These are phyloP conservation scores for Scytalopus superciliaris DNA, from an alignment of 2,113 vertebrate genomes.

Conservation along the genomic window DNA sequence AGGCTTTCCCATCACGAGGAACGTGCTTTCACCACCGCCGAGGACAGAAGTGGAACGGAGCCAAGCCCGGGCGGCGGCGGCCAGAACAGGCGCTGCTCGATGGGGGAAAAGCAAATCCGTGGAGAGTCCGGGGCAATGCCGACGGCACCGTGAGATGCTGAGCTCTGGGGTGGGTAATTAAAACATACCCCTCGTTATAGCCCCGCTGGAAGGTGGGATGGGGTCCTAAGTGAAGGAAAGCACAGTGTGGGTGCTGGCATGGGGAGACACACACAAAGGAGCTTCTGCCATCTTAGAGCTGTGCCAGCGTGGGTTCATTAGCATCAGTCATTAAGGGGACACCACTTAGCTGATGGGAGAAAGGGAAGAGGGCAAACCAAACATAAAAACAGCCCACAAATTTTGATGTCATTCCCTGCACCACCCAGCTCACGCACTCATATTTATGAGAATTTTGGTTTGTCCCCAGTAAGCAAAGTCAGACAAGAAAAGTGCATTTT, in stretches of 20 bases:
- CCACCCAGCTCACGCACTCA: background rate
- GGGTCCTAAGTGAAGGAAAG: background rate
- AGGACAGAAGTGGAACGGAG: background rate
- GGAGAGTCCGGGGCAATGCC: fast-evolving
- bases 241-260: fast-evolving
- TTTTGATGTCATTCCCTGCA: background rate
- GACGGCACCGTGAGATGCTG: fast-evolving
- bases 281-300: background rate
- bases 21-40: background rate
- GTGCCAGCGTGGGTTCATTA: background rate
- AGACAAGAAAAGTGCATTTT: background rate
- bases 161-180: background rate
- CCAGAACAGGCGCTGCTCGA: background rate
- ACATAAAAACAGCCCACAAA: background rate
- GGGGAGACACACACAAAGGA: background rate
- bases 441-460: background rate
- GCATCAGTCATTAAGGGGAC: background rate
- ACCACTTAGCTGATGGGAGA: background rate
- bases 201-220: fast-evolving
- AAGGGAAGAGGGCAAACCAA: background rate
- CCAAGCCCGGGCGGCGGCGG: background rate
- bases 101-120: background rate
- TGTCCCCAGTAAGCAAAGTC: background rate
- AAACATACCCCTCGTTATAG: background rate
- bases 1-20: conserved; percentile 31